A percentile compares a stretch with the other conserved stretches of the same genome.
These are phyloP conservation scores for Arnoldichthys spilopterus DNA, from an alignment of 2,797 vertebrate genomes.

Conservation along the genomic window DNA sequence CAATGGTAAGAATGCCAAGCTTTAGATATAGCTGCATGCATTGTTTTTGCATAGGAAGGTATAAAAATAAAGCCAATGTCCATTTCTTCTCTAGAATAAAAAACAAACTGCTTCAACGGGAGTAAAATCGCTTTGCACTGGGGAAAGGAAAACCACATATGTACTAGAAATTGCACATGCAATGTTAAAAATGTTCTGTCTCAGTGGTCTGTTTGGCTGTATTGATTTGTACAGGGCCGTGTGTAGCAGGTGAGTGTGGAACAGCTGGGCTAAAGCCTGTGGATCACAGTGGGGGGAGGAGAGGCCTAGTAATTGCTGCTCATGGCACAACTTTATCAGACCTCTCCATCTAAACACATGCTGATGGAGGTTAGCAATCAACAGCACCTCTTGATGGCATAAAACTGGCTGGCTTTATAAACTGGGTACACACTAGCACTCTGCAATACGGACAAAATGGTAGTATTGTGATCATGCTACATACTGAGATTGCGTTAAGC, in stretches of 20 bases:
- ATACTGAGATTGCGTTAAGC: neutral
- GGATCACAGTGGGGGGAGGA: conserved; percentile 37
- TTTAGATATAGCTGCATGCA: neutral
- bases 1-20: neutral
- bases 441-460: neutral
- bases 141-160: neutral
- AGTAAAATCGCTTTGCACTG: conserved; percentile 3
- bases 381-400: conserved; percentile 49
- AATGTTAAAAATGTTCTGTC: conserved; percentile 15
- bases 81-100: neutral
- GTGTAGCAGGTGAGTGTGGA: conserved; percentile 43
- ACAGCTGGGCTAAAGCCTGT: conserved; percentile 43
- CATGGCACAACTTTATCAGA: conserved; percentile 73
- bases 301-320: conserved; percentile 58
- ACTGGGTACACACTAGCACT: conserved; percentile 19
- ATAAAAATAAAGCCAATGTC: neutral
- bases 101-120: neutral
- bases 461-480: neutral
- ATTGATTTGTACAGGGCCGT: conserved; percentile 51
- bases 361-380: conserved; percentile 61
- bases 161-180: conserved; percentile 2
- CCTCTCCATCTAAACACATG: conserved; percentile 76
- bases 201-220: conserved; percentile 21
- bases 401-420: conserved; percentile 43
- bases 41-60: neutral